Evolutionary conservation across 2,888 invertebrate species (phyloP), one percentile per base, ranked within the genome.

Genomic region (Habroteleia sp.): DNA sequence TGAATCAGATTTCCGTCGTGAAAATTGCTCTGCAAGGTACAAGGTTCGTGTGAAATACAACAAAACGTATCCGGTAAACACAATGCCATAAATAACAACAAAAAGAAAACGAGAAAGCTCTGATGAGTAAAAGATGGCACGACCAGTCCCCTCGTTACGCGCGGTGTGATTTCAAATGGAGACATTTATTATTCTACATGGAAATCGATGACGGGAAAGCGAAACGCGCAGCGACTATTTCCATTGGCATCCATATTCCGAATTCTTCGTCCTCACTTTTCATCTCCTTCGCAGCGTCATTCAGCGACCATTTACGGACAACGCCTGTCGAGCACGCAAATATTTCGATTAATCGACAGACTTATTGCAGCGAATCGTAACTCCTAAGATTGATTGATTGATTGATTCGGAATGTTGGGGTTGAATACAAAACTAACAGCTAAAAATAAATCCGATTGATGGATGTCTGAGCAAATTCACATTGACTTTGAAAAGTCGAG

Each of bases 131-230:
- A 42, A 27, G 29, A 16, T 25, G 42, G 25, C n/a, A 16, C 8
- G 29, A 44, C 29, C 14, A 41, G 44, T 31, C 48, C 48, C 31
- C 11, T 35, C 23, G 50, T 35, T 50, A 20, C 35, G 50, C 48
- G 29, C 29, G 33, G 33, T 20, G 17, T 23, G 35, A 23, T 13
- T 50, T 35, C 50, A 35, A 50, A 50, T 50, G 50, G 50, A 35
- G 50, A 50, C 50, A 35, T 50, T 50, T 50, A 50, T 50, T 35
- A 50, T 14, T 35, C 35, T 20, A 50, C 50, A 35, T 50, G 50
- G 50, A 50, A 50, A 50, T 50, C 50, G 35, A 50, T 50, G 29
- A 35, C 33, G 16, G 14, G 10, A 20, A 50, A 50, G 35, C 23
- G 31, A 33, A 8, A 29, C 27, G 44, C 29, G 44, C 14, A 8